phyloP scores from a whole-genome alignment of 2,797 vertebrate genomes.

The Falco novaeseelandiae region DNA sequence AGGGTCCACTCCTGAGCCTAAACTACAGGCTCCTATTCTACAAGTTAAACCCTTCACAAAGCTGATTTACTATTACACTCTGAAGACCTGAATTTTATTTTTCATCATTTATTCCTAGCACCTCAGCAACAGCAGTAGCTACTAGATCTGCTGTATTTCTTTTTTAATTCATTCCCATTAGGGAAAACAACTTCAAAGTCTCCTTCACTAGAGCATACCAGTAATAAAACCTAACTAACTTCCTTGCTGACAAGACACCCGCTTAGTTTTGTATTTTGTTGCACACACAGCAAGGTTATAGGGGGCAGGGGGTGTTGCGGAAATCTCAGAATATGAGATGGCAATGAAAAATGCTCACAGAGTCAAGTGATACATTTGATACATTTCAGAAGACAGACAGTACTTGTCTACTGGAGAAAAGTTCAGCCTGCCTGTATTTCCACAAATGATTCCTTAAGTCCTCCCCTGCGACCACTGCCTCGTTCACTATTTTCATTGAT shows the following conservation, averaged over 20 bases:
- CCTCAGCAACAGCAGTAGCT: not conserved
- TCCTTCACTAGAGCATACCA: not conserved
- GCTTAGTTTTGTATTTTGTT: not conserved
- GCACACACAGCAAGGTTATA: not conserved
- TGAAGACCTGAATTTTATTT: not conserved
- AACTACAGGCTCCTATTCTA: not conserved
- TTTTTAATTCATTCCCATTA: not conserved
- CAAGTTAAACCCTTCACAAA: not conserved
- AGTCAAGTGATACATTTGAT: not conserved
- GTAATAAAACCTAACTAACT: not conserved
- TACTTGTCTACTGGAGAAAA: not conserved
- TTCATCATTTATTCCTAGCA: not conserved
- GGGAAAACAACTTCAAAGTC: not conserved
- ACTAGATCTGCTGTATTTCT: not conserved
- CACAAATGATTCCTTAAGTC: not conserved
- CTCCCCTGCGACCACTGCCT: not conserved
- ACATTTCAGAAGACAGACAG: not conserved
- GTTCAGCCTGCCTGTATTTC: not conserved
- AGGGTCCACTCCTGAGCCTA: not conserved
- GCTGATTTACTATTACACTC: not conserved
- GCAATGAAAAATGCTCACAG: rapidly evolving
- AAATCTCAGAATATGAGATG: not conserved
- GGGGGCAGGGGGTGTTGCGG: rapidly evolving
- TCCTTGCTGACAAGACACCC: not conserved
- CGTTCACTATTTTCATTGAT: not conserved